Base-by-base conservation (phyloP, 2,888 invertebrate genomes). In the Drosophila paranaensis region DNA sequence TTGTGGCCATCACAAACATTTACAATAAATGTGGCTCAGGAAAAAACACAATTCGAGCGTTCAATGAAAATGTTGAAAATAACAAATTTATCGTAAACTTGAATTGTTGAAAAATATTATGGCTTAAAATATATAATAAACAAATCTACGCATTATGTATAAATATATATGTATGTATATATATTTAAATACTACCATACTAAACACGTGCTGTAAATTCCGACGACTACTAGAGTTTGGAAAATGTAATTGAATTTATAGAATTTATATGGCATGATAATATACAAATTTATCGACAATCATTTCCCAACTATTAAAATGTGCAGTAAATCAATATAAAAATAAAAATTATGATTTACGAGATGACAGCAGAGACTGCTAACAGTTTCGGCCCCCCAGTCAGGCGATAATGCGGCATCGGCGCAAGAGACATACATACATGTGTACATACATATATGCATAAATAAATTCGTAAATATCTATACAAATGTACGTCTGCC, bases 251-350 rank as follows among this genome's bases (percentile, higher is more conserved):
- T 76, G 57, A 79, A 78, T 79, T 68, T 79, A 27, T 43, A 62
- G 40, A 66, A 43, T 43, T 37, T 30, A 51, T 65, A 74, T 63
- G 56, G 66, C 53, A 66, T 63, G 64, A 77, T 51, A 50, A 50
- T 58, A 63, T 56, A 33, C 3, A 66, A 64, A 81, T 82, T 68
- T 74, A 79, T 84, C 27, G 79, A 51, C 53, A 74, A 66, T 67
- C 62, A 74, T 82, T 83, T 84, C 76, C 77, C 39, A 65, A 76
- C 79, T 83, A 83, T 81, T 79, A 71, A 71, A 86, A 60, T 74
- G 39, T 56, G 33, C 39, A 69, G 67, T 84, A 83, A 82, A 85
- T 84, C 74, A 80, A 75, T 73, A 72, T 60, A 58, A 54, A 30
- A 51, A n/a, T 37, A 62, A 61, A 60, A 65, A 72, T 53, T 11